Percentiles rank a stretch among this genome's conserved stretches.
Conservation (phyloP, 1,140 invertebrate species). For the Campoletis sonorensis region DNA sequence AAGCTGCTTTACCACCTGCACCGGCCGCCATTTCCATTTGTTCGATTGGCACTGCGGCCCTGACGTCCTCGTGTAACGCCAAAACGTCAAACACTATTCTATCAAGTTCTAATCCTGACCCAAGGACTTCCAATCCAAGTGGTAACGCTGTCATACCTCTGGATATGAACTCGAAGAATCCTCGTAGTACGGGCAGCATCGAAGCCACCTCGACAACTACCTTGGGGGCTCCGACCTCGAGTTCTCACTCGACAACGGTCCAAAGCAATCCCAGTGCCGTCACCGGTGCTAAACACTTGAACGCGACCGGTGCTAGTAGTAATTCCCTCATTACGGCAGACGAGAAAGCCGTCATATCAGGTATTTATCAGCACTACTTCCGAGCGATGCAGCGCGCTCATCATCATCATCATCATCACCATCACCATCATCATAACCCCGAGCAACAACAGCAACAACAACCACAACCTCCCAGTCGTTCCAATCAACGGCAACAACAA, state of each 20-base stretch:
- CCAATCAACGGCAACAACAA: conserved; percentile 53
- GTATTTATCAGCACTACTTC: conserved; percentile 68
- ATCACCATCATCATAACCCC: conserved; percentile 45
- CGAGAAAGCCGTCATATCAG: conserved; percentile 69
- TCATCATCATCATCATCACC: conserved; percentile 53
- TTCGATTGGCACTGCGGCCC: conserved; percentile 39
- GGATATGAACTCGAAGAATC: too few relatives aligned
- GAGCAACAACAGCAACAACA: conserved; percentile 54
- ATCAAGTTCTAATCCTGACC: conserved; percentile 37
- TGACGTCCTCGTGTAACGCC: conserved; percentile 44
- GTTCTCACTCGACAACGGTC: not conserved
- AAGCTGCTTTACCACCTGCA: conserved; percentile 20
- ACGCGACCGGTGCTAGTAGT: not conserved
- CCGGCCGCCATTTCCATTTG: conserved; percentile 29
- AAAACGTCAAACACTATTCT: conserved; percentile 23
- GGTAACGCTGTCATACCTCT: conserved; percentile 46
- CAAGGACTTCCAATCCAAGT: conserved; percentile 49
- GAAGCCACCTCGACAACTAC: not conserved
- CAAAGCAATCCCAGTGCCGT: conserved; percentile 32
- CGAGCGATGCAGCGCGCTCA: conserved; percentile 60
- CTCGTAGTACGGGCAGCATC: not conserved
- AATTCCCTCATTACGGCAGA: conserved; percentile 58
- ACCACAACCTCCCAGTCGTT: conserved; percentile 47
- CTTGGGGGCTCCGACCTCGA: conserved; percentile 4
- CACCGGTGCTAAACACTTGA: not conserved